Base-by-base conservation (phyloP, 2,888 invertebrate species). In the Polylopha cassiicola region DNA sequence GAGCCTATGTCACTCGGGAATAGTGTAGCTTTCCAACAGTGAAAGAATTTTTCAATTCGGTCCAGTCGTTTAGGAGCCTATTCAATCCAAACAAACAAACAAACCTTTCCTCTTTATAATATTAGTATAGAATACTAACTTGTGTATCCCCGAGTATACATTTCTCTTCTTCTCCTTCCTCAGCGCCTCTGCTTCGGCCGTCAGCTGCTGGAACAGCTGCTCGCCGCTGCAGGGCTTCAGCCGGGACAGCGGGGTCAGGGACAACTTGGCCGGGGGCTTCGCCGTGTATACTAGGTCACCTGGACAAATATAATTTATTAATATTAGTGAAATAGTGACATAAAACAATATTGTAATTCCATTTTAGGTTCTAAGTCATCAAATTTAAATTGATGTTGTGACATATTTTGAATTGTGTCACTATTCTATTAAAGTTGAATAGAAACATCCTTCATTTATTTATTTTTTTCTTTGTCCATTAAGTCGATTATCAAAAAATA, bases 111-210 rank as follows among this genome's bases (percentile, higher is more conserved):
- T n/a, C n/a, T n/a, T n/a, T n/a, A n/a, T n/a, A n/a, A n/a, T n/a
- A n/a, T n/a, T n/a, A n/a, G n/a, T n/a, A n/a, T n/a, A 3, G 18
- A 20, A 11, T 14, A 45, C 67, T 48, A 57, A 86, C 89, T 92
- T 94, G 63, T 95, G 93, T 48, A 95, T 90, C 2, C 95, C 95
- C 2, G 94, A 92, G 65, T 92, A 91, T 1, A 91, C 91, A 64
- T 91, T 94, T 29, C 94, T 87, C 67, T 95, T 95, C 73, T 94
- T 94, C 60, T 94, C 93, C 64, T 93, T 94, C 37, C 94, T 78
- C n/a, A 92, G 66, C 7, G 89, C 89, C 36, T 95, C 93, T 0
- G 95, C 95, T 65, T 95, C 95, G 0, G 87, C 84, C 36, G 91
- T 89, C 13, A 95, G 81, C 53, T 89, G 89, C 27, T 87, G 76